Conservation (phyloP, 2,797 vertebrate genomes). For the Neostethus bicornis region DNA sequence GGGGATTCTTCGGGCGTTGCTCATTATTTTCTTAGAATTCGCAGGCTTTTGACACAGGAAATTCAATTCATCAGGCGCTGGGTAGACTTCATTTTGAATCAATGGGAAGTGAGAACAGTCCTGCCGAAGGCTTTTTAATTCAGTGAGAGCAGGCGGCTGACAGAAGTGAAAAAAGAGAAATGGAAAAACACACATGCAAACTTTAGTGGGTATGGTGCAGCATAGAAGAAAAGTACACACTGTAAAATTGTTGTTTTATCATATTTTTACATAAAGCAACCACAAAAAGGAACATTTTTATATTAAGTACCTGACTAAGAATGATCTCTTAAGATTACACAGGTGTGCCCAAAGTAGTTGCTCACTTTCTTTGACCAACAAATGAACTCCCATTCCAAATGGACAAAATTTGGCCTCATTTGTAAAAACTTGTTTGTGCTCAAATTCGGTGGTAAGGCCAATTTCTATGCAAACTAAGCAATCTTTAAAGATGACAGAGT, state of each 20-base stretch:
- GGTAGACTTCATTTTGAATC: slow-evolving; percentile 78
- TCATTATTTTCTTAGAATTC: slow-evolving; percentile 79
- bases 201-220: slow-evolving; percentile 15
- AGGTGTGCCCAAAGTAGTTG: too few relatives aligned
- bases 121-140: slow-evolving; percentile 77
- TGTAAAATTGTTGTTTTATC: background rate
- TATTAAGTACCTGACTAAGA: too few relatives aligned
- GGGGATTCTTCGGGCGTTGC: slow-evolving; percentile 74
- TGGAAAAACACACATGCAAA: slow-evolving; percentile 43
- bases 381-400: too few relatives aligned
- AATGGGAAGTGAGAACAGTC: slow-evolving; percentile 70
- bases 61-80: slow-evolving; percentile 77
- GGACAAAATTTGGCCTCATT: too few relatives aligned
- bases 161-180: slow-evolving; percentile 25
- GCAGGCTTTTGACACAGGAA: slow-evolving; percentile 74
- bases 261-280: background rate
- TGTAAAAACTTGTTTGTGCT: too few relatives aligned
- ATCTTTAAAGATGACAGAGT: too few relatives aligned
- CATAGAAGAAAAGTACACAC: background rate
- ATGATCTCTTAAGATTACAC: too few relatives aligned
- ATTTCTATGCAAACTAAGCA: too few relatives aligned
- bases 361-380: too few relatives aligned
- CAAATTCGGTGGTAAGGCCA: too few relatives aligned
- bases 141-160: slow-evolving; percentile 49
- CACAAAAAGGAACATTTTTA: background rate